phyloP scores from a whole-genome alignment of 2,797 vertebrate genomes.

The Selene dorsalis region DNA sequence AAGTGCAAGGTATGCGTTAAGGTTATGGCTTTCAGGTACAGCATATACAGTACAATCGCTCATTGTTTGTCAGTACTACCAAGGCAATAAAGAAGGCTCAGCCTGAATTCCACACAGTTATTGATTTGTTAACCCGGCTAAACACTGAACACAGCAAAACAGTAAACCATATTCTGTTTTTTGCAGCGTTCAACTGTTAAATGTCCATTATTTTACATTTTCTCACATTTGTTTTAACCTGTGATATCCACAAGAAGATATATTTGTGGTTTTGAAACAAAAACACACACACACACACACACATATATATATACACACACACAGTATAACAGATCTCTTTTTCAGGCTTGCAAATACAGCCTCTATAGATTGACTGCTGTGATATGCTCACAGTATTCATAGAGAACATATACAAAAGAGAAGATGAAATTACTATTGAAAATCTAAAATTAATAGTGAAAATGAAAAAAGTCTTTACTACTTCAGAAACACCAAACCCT shows the following conservation, averaged over 20 bases:
- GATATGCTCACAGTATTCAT: no score
- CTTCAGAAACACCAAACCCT: not conserved
- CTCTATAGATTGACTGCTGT: no score
- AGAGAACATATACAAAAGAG: no score
- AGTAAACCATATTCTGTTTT: not conserved
- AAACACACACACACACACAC: no score
- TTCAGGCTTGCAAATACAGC: no score
- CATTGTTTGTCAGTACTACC: not conserved
- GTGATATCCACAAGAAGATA: no score
- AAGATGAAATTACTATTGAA: no score
- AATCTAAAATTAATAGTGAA: no score
- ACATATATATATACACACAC: no score
- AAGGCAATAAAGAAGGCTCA: conserved; percentile 13
- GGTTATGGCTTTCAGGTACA: conserved; percentile 2
- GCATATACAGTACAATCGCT: not conserved
- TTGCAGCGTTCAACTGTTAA: conserved; percentile 1
- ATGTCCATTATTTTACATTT: not conserved
- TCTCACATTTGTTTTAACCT: no score
- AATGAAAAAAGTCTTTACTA: not conserved
- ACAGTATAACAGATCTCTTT: no score
- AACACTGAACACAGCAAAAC: conserved; percentile 22
- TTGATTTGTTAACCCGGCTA: conserved; percentile 34
- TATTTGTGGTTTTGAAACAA: no score
- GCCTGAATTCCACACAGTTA: conserved; percentile 3
- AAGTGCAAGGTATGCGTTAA: conserved; percentile 3